Evolutionary conservation across 1,140 invertebrate species (phyloP).

Genomic region (Linepithema humile): DNA sequence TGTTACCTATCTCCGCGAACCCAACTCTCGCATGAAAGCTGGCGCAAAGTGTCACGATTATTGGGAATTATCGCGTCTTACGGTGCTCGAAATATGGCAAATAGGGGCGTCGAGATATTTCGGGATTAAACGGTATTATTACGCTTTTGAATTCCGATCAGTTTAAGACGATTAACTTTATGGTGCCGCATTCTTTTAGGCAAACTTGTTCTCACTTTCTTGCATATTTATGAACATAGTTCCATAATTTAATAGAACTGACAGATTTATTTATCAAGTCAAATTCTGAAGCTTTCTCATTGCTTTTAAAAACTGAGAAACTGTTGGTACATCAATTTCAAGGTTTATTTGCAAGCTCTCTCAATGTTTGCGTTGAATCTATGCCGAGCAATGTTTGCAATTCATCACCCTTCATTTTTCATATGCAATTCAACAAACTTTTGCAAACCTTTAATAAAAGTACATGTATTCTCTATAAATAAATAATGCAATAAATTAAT

Average conservation of each 20-base stretch:
- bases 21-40: not conserved
- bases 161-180: not conserved
- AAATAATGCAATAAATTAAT: no score
- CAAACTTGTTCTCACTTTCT: not conserved
- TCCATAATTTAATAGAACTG: not conserved
- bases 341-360: no score
- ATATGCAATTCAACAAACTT: no score
- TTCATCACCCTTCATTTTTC: no score
- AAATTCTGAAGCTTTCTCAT: no score
- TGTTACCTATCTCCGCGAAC: conserved; percentile 10
- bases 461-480: not conserved
- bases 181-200: not conserved
- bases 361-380: no score
- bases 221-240: not conserved
- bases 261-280: not conserved
- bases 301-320: no score
- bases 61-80: conserved; percentile 34
- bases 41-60: not conserved
- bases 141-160: not conserved
- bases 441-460: no score
- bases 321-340: no score
- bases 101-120: not conserved
- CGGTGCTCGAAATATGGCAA: conserved; percentile 6
- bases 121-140: not conserved
- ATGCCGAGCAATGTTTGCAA: no score